Base-by-base conservation (phyloP, 2,888 invertebrate genomes). In the Pterostichus niger region DNA sequence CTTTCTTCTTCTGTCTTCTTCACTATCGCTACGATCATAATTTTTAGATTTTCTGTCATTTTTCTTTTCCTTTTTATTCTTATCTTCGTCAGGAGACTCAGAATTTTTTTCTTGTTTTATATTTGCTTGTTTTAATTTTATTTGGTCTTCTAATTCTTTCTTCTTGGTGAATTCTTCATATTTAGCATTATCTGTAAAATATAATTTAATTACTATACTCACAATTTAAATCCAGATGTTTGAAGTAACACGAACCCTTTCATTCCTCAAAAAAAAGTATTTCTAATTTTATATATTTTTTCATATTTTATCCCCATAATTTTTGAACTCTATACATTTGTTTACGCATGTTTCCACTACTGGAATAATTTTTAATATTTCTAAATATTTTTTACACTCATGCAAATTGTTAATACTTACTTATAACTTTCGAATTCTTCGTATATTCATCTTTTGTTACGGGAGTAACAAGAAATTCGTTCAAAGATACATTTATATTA, bases 341-440 rank as follows among this genome's bases (percentile, higher is more conserved):
- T 31, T 10, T 64, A 11, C 31, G 59, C 2, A 24, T 24, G 31
- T 35, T 64, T 64, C 64, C 64, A 64, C 35, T 35, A 64, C 64
- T 35, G 11, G 64, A 64, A 64, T 64, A 33, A 64, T 33, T 64
- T 64, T 64, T 35, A 64, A 64, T 24, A 59, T 59, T 44, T 71
- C 68, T 44, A 24, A 44, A 40, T 71, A 7, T 40, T 15, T 52
- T 52, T 75, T 75, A 52, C 13, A 40, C 10, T 73, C 40, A 54
- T 15, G 3, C 10, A 59, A 71, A 82, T 10, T 24, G 17, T 24
- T 24, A 24, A 31, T 17, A 93, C 95, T 94, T 93, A 97, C 97
- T 98, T 89, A 98, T 92, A 86, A 97, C 95, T 93, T 96, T 97
- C 0, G 95, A 94, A 87, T 95, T 95, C 87, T 94, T 94, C 13